phyloP scores from a whole-genome alignment of 2,797 vertebrate species.

The Anabacerthia variegaticeps region DNA sequence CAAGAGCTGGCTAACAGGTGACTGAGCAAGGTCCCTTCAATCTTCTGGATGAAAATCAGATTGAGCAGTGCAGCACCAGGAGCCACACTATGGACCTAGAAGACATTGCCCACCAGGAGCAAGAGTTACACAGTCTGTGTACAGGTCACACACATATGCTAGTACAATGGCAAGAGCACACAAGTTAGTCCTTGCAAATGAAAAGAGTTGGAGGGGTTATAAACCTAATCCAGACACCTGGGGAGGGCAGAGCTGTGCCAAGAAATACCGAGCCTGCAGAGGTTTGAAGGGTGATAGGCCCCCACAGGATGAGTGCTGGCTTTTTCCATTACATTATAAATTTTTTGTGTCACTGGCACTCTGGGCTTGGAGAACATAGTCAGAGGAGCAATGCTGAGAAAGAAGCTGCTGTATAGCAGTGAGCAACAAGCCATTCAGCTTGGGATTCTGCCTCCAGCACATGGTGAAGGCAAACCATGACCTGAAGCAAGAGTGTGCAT shows the following conservation, averaged over 20 bases:
- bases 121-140: not conserved
- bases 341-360: not conserved
- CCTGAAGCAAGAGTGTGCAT: not conserved
- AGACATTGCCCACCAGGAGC: not conserved
- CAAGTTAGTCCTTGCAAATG: not conserved
- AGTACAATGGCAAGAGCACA: not conserved
- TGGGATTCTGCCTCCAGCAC: not conserved
- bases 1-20: not conserved
- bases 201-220: not conserved
- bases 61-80: not conserved
- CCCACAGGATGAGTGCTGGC: not conserved
- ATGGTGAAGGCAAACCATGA: not conserved
- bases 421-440: not conserved
- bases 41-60: not conserved
- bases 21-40: not conserved
- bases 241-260: not conserved
- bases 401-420: not conserved
- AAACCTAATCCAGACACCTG: not conserved
- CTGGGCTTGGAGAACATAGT: not conserved
- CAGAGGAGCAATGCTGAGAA: not conserved
- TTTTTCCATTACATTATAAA: not conserved
- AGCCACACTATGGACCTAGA: not conserved
- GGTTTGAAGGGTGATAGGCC: not conserved
- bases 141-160: rapidly evolving
- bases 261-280: not conserved